phyloP scores from a whole-genome alignment of 2,888 invertebrate species.

The Melinaea menophilus region DNA sequence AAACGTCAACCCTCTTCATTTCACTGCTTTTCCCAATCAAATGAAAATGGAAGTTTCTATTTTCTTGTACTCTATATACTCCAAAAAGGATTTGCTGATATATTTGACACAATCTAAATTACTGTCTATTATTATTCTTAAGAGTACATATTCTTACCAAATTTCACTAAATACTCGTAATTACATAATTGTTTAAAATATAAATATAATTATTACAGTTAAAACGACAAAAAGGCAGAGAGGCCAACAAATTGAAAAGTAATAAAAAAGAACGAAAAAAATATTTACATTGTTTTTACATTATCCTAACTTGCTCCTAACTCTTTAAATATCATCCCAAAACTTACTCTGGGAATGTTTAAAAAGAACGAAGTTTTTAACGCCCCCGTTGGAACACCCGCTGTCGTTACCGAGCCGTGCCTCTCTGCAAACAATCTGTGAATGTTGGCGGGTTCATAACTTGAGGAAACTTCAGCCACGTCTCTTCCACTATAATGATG shows the following conservation, averaged over 20 bases:
- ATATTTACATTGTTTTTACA: slow-evolving; percentile 10
- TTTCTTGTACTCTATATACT: slow-evolving; percentile 38
- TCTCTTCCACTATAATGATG: slow-evolving; percentile 43
- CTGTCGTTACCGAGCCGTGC: slow-evolving; percentile 26
- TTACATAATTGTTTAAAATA: no score
- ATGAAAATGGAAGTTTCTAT: slow-evolving; percentile 60
- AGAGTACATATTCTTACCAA: no score
- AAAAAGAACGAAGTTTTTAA: slow-evolving; percentile 56
- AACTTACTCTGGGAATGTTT: slow-evolving; percentile 46
- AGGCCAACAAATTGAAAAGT: background rate
- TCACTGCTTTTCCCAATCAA: slow-evolving; percentile 45
- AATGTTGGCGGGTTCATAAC: slow-evolving; percentile 54
- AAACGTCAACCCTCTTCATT: slow-evolving; percentile 76
- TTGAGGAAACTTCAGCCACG: slow-evolving; percentile 49
- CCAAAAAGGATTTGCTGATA: slow-evolving; percentile 28
- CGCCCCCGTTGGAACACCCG: slow-evolving; percentile 45
- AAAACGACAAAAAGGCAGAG: slow-evolving; percentile 2
- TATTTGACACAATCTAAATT: slow-evolving; percentile 7
- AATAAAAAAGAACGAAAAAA: background rate
- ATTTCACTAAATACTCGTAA: no score
- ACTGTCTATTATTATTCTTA: background rate
- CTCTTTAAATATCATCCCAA: slow-evolving; percentile 46
- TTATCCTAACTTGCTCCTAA: slow-evolving; percentile 12
- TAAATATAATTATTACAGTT: no score
- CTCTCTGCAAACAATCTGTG: slow-evolving; percentile 56